Evolutionary conservation across 2,888 invertebrate genomes (phyloP).

Genomic region (Diloba caeruleocephala): DNA sequence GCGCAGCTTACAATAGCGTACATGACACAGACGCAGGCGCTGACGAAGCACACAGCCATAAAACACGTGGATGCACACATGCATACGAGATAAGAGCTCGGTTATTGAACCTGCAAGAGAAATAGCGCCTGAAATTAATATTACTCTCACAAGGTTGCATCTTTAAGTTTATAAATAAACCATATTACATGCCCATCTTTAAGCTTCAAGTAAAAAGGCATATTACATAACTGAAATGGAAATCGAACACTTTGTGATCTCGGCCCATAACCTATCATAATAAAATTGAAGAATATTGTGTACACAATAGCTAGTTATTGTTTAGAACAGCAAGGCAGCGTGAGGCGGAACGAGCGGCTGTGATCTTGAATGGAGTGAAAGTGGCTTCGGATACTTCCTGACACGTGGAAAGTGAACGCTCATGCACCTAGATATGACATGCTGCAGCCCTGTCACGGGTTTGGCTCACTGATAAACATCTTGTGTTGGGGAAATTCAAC

Average conservation of each 20-base stretch:
- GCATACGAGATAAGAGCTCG: constrained; percentile 78
- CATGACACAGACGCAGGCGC: constrained; percentile 68
- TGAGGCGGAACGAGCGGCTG: constrained; percentile 73
- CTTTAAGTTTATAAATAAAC: constrained; percentile 43
- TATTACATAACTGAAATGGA: constrained; percentile 27
- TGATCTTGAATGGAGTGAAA: constrained; percentile 88
- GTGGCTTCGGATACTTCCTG: constrained; percentile 83
- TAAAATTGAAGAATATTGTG: constrained; percentile 51
- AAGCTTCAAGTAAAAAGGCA: constrained; percentile 18
- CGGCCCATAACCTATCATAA: constrained; percentile 52
- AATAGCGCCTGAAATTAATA: constrained; percentile 83
- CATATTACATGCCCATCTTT: constrained; percentile 14
- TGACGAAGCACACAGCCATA: constrained; percentile 54
- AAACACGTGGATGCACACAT: constrained; percentile 71
- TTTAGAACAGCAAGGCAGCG: constrained; percentile 59
- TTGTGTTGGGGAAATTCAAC: constrained; percentile 67
- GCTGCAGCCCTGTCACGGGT: constrained; percentile 52
- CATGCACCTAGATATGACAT: constrained; percentile 63
- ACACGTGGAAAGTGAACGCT: constrained; percentile 83
- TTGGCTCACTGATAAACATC: constrained; percentile 66
- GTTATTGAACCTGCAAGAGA: constrained; percentile 78
- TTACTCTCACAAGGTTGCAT: constrained; percentile 60
- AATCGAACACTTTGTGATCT: constrained; percentile 24
- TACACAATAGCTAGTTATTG: constrained; percentile 71
- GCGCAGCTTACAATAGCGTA: constrained; percentile 67